phyloP scores from a whole-genome alignment of 1,140 invertebrate species.

The Anoplolepis gracilipes region DNA sequence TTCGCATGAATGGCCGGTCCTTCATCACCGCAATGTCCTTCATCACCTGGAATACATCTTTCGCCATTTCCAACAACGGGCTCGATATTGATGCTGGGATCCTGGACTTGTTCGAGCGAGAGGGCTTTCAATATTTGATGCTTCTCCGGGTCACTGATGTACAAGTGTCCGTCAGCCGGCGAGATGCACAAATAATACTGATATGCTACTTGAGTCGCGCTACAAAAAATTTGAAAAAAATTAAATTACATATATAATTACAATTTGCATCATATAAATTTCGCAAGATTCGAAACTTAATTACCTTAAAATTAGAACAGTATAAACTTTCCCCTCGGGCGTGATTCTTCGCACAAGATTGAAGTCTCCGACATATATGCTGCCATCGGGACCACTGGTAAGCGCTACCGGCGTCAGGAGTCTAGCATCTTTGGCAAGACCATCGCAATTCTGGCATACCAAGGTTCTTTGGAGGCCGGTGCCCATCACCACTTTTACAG shows the following conservation, averaged over 20 bases:
- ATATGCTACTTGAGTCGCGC: conserved; percentile 96
- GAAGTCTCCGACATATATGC: conserved; percentile 98
- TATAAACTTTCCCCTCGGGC: conserved; percentile 96
- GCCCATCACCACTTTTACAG: conserved; percentile 97
- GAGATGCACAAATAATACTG: conserved; percentile 98
- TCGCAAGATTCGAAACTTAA: conserved; percentile 54
- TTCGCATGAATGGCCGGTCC: conserved; percentile 95
- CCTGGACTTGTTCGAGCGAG: conserved; percentile 91
- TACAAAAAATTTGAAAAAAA: conserved; percentile 79
- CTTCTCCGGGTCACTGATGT: conserved; percentile 97
- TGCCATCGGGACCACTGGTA: conserved; percentile 97
- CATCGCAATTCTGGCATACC: conserved; percentile 94
- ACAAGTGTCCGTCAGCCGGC: conserved; percentile 97
- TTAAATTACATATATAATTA: conserved; percentile 11
- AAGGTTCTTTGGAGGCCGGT: conserved; percentile 93
- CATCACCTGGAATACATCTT: conserved; percentile 97
- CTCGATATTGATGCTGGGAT: conserved; percentile 95
- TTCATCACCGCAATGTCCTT: conserved; percentile 96
- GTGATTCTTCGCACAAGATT: conserved; percentile 97
- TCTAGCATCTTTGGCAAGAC: conserved; percentile 93
- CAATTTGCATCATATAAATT: not conserved
- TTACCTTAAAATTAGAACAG: conserved; percentile 96
- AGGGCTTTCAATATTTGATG: conserved; percentile 94
- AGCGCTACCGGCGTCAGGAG: conserved; percentile 97
- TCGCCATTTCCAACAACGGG: conserved; percentile 98